Percentiles rank a stretch among this genome's conserved stretches.
Conservation (phyloP, 2,113 vertebrate species). For the Progne subis region DNA sequence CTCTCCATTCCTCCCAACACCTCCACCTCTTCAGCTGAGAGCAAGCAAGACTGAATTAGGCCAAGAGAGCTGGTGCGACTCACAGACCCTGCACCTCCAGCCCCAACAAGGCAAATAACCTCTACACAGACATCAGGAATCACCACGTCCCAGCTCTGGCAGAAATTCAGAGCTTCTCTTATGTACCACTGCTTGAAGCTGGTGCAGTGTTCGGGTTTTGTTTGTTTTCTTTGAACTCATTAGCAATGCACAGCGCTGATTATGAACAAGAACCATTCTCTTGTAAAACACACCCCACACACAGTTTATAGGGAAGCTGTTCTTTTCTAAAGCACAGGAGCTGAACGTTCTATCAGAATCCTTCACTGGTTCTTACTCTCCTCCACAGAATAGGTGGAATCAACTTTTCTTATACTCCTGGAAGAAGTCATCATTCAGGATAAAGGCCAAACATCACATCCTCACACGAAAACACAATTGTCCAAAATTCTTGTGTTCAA, state of each 20-base stretch:
- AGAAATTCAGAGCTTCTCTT: neutral
- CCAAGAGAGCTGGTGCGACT: neutral
- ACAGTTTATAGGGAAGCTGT: neutral
- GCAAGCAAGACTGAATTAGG: neutral
- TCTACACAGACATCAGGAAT: neutral
- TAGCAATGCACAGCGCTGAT: neutral
- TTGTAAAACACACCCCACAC: neutral
- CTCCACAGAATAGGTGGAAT: neutral
- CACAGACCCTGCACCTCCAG: neutral
- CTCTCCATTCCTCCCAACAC: neutral
- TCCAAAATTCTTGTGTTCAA: neutral
- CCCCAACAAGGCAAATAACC: neutral
- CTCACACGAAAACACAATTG: neutral
- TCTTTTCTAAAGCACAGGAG: neutral
- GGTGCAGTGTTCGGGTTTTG: neutral
- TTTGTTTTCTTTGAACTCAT: neutral
- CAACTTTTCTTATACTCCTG: neutral
- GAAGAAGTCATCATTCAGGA: neutral
- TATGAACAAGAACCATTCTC: neutral
- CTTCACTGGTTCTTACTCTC: neutral
- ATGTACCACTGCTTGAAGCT: fast-evolving
- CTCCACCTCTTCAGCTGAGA: neutral
- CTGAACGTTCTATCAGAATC: neutral
- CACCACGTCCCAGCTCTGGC: neutral
- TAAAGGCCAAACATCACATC: neutral